A percentile compares a stretch with the other conserved stretches of the same genome.
Evolutionary conservation across 2,797 vertebrate genomes (phyloP).

Genomic region (Gymnothorax reevesii): DNA sequence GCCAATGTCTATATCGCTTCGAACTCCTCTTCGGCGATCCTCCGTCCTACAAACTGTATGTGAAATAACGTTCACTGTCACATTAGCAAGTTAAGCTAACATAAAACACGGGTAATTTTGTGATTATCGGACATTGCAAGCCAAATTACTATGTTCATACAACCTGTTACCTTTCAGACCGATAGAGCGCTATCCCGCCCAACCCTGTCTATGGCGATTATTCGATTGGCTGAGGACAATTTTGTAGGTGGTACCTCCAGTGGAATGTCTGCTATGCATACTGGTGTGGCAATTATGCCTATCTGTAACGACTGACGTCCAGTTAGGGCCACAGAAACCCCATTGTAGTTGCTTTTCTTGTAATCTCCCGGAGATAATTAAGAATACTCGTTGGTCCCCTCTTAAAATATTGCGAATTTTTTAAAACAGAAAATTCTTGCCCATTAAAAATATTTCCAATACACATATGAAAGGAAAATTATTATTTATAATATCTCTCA

Average conservation of each 20-base stretch:
- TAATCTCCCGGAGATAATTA: background rate
- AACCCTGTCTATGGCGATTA: constrained; percentile 15
- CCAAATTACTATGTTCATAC: constrained; percentile 59
- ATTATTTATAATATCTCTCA: background rate
- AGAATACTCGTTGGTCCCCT: background rate
- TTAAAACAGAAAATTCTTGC: background rate
- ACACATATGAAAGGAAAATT: background rate
- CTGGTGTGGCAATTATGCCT: constrained; percentile 19
- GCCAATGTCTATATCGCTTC: constrained; percentile 23
- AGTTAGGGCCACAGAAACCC: constrained; percentile 12
- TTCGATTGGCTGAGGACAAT: constrained; percentile 24
- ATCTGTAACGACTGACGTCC: constrained; percentile 20
- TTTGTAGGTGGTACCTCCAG: constrained; percentile 10
- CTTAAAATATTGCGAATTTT: background rate
- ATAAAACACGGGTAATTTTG: background rate
- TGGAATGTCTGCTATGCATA: background rate
- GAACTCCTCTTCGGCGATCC: constrained; percentile 17
- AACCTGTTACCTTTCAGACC: constrained; percentile 74
- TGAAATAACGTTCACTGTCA: constrained; percentile 30
- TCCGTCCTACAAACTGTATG: background rate
- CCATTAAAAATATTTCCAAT: background rate
- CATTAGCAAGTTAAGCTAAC: constrained; percentile 28
- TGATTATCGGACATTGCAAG: constrained; percentile 16
- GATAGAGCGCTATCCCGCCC: constrained; percentile 32
- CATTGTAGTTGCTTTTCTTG: background rate